Evolutionary conservation across 2,888 invertebrate species (phyloP), one percentile per base, ranked within the genome.

Genomic region (Drosophila cyrtoloma): DNA sequence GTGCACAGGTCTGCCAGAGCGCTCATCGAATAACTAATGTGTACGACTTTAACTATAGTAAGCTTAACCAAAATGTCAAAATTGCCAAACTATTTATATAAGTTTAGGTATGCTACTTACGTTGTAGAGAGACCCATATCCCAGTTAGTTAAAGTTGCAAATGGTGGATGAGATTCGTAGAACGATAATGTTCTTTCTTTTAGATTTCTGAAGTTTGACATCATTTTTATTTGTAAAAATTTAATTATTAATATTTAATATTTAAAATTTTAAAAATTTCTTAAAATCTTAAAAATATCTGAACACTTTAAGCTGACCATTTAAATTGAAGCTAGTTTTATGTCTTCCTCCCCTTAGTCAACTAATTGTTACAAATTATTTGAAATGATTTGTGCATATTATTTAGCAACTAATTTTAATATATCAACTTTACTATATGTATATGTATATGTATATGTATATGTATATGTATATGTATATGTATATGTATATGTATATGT

Each of bases 1-100:
- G 10, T 95, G 95, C 56, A 95, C 95, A 37, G 94, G 94, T 10
- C 79, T 93, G 50, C 92, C 94, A 47, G 93, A 93, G 68, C 89
- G 93, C 64, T 84, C 93, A 75, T 91, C 93, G 90, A 93, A 93
- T 92, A 93, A 92, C 68, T 92, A 79, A 92, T 61, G 47, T 42
- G 42, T 39, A 32, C 51, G 33, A 50, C 55, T 42, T 64, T 35
- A 63, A 67, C 52, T 57, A 30, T 62, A 80, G 63, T 57, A 35
- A 81, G 69, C 44, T 33, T 62, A 51, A 75, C 81, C 88, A 80
- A 86, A 89, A 64, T 59, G 56, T 62, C 59, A 77, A 71, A 32
- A 68, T 72, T 88, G 86, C 84, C 84, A 82, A 90, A 86, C 67
- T 70, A 82, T 67, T 71, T 79, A 75, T 72, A 62, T 77, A 79